Conservation (phyloP, 2,797 vertebrate genomes). For the Apodemus agrarius region DNA sequence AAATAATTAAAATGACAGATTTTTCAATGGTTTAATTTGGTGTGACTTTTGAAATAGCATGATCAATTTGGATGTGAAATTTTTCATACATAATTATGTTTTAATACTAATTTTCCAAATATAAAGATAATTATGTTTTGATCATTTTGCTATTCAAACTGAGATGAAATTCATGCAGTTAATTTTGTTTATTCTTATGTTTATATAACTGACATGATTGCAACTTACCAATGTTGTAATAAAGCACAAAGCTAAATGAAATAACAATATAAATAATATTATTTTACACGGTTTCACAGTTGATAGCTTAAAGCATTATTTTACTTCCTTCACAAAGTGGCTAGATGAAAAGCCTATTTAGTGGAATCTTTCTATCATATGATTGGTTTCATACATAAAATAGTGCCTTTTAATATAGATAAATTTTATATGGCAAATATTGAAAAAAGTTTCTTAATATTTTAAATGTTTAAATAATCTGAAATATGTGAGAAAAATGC, state of each 20-base stretch:
- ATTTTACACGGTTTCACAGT: slow-evolving; percentile 1
- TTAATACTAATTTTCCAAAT: slow-evolving; percentile 56
- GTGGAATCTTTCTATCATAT: background rate
- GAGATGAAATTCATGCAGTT: slow-evolving; percentile 44
- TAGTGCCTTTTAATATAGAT: background rate
- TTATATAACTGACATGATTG: slow-evolving; percentile 59
- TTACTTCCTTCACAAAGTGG: background rate
- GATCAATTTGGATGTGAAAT: background rate
- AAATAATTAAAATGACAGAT: background rate
- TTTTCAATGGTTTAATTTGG: background rate
- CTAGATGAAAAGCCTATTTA: background rate
- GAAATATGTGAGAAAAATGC: background rate
- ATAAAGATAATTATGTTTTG: slow-evolving; percentile 62
- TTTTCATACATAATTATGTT: slow-evolving; percentile 33
- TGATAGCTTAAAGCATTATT: background rate
- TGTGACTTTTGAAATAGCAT: slow-evolving; percentile 12
- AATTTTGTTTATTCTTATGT: slow-evolving; percentile 64
- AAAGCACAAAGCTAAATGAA: slow-evolving; percentile 44
- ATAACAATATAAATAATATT: background rate
- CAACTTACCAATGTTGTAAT: slow-evolving; percentile 37
- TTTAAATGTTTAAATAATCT: background rate
- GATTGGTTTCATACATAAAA: slow-evolving; percentile 21
- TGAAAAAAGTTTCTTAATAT: slow-evolving; percentile 28
- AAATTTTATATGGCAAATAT: background rate
- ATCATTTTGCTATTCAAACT: slow-evolving; percentile 53